phyloP scores from a whole-genome alignment of 2,113 vertebrate genomes.

The Xiphophorus hellerii region DNA sequence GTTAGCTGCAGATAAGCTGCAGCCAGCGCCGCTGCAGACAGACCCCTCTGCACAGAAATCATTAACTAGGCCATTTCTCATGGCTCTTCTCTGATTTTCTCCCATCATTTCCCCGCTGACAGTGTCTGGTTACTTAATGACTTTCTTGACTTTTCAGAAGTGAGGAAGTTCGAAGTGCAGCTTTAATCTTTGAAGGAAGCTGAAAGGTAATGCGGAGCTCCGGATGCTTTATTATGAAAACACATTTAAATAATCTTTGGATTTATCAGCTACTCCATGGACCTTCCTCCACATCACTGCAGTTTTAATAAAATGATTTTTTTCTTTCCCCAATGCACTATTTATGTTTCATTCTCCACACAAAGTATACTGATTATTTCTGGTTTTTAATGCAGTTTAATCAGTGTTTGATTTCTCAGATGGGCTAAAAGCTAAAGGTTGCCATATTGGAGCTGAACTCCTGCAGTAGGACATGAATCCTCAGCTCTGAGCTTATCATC shows the following conservation, averaged over 20 bases:
- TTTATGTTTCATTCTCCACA: neutral
- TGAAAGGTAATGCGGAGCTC: slow-evolving; percentile 54
- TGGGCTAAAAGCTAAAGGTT: neutral
- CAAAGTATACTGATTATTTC: neutral
- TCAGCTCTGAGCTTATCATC: slow-evolving; percentile 31
- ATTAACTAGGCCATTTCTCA: slow-evolving; percentile 70
- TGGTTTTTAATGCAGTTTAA: neutral
- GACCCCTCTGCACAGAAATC: slow-evolving; percentile 61
- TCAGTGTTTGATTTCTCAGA: neutral
- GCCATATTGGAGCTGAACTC: neutral
- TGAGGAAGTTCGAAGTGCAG: slow-evolving; percentile 58
- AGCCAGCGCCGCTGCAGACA: slow-evolving; percentile 43
- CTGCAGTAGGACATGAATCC: slow-evolving; percentile 1
- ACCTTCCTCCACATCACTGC: slow-evolving; percentile 15
- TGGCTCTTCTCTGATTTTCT: slow-evolving; percentile 58
- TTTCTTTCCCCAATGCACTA: slow-evolving; percentile 9
- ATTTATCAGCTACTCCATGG: slow-evolving; percentile 52
- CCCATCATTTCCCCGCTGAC: slow-evolving; percentile 39
- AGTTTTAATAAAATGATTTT: neutral
- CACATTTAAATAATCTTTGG: slow-evolving; percentile 62
- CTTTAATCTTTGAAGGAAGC: slow-evolving; percentile 61
- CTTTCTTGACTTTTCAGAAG: slow-evolving; percentile 62
- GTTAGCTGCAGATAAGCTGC: slow-evolving; percentile 68
- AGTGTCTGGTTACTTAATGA: slow-evolving; percentile 70
- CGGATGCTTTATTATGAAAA: slow-evolving; percentile 57